Conservation (phyloP, 1,140 invertebrate genomes). For the Camponotus vicinus region DNA sequence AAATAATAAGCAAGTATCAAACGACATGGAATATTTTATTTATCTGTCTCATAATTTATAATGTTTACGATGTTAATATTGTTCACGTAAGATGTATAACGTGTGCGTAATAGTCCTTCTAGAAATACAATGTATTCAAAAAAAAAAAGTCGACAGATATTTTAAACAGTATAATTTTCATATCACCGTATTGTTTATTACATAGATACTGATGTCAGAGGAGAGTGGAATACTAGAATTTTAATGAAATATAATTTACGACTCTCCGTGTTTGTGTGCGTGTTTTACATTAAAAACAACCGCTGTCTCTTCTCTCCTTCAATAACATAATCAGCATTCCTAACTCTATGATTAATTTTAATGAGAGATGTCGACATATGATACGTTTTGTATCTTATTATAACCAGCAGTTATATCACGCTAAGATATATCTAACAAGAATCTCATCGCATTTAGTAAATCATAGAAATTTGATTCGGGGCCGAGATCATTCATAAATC, state of each 20-base stretch:
- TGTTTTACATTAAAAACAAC: slow-evolving; percentile 32
- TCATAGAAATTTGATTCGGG: neutral
- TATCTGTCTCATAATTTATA: slow-evolving; percentile 19
- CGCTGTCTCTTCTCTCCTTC: neutral
- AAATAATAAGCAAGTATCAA: slow-evolving; percentile 19
- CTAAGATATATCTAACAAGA: neutral
- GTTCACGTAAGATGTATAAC: slow-evolving; percentile 2
- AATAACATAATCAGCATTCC: slow-evolving; percentile 8
- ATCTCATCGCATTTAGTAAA: neutral
- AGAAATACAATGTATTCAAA: slow-evolving; percentile 27
- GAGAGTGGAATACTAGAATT: slow-evolving; percentile 13
- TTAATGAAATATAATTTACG: slow-evolving; percentile 38
- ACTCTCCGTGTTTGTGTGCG: neutral
- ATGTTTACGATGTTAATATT: slow-evolving; percentile 18
- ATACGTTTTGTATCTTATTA: neutral
- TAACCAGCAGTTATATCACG: neutral
- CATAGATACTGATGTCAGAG: neutral
- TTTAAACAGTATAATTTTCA: slow-evolving; percentile 24
- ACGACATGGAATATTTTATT: slow-evolving; percentile 4
- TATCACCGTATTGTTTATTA: slow-evolving; percentile 29
- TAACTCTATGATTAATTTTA: slow-evolving; percentile 17
- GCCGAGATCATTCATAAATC: slow-evolving; percentile 37
- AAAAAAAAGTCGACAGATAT: neutral
- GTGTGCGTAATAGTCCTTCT: neutral
- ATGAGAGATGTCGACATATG: slow-evolving; percentile 8